Conservation (phyloP, 2,888 invertebrate species). For the Xanthorhoe spadicearia region DNA sequence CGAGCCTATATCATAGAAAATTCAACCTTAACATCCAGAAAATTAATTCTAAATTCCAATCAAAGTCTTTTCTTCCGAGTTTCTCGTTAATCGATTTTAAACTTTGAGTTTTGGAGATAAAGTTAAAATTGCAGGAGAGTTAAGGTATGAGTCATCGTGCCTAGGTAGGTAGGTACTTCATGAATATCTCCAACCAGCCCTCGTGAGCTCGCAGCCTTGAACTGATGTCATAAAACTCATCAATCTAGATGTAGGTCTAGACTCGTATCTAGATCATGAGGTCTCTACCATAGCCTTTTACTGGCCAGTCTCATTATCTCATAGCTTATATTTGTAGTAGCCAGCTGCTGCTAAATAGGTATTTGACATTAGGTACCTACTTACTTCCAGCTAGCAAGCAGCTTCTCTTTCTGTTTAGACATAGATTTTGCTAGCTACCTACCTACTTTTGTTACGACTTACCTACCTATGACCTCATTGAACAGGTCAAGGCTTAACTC, state of each 20-base stretch:
- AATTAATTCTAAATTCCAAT: slow-evolving; percentile 2
- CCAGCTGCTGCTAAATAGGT: too few species aligned
- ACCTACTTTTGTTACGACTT: too few species aligned
- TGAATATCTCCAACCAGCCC: slow-evolving; percentile 1
- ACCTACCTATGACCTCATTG: too few species aligned
- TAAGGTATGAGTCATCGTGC: slow-evolving; percentile 21
- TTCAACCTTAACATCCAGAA: background rate
- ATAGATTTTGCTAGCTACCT: too few species aligned
- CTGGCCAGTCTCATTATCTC: too few species aligned
- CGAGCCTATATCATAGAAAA: background rate
- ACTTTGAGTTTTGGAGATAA: slow-evolving; percentile 23
- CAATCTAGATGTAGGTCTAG: background rate
- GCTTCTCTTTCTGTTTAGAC: too few species aligned
- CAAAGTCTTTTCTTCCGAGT: background rate
- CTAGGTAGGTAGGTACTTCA: background rate
- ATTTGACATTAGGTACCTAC: too few species aligned
- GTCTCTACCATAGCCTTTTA: too few species aligned
- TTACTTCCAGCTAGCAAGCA: too few species aligned
- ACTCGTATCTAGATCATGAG: background rate
- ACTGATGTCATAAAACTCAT: background rate
- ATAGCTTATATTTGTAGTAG: too few species aligned
- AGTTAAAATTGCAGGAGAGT: slow-evolving; percentile 20
- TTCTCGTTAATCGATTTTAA: slow-evolving; percentile 21
- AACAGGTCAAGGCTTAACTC: too few species aligned
- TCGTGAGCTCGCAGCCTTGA: slow-evolving; percentile 19